Evolutionary conservation across 1,140 invertebrate genomes (phyloP).

Genomic region (Ceratina calcarata): DNA sequence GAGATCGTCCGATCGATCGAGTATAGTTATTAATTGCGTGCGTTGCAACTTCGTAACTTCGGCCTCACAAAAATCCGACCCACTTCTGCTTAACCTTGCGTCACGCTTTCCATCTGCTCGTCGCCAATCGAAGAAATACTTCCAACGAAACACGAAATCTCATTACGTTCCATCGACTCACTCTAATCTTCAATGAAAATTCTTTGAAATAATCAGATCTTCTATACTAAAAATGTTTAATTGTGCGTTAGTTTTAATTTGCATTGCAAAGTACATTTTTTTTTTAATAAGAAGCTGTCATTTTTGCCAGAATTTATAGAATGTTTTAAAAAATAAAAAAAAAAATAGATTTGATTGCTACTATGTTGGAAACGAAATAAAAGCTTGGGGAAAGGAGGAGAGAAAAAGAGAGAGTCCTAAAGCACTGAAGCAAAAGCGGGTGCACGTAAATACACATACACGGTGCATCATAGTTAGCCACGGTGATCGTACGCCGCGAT

Average conservation of each 20-base stretch:
- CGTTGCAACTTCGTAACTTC: not conserved
- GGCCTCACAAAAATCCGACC: constrained; percentile 26
- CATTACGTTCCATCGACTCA: not conserved
- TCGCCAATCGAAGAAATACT: not conserved
- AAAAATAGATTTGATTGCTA: not conserved
- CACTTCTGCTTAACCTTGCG: constrained; percentile 31
- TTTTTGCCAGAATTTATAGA: no score
- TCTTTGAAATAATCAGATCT: no score
- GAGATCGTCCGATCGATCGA: constrained; percentile 18
- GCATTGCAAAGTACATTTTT: no score
- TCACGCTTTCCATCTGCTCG: constrained; percentile 33
- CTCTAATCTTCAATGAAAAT: no score
- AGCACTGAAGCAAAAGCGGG: constrained; percentile 28
- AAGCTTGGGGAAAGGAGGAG: not conserved
- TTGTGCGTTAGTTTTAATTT: no score
- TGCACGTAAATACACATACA: constrained; percentile 33
- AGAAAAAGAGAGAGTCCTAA: constrained; percentile 2
- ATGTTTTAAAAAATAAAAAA: not conserved
- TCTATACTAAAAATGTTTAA: no score
- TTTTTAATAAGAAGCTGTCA: no score
- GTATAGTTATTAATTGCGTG: constrained; percentile 13
- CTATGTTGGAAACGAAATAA: not conserved
- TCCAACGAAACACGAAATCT: not conserved
- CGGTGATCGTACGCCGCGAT: constrained; percentile 61
- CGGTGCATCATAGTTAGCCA: constrained; percentile 63